Evolutionary conservation across 2,113 vertebrate species (phyloP), one percentile per base, ranked within the genome.

Genomic region (Excalfactoria chinensis): DNA sequence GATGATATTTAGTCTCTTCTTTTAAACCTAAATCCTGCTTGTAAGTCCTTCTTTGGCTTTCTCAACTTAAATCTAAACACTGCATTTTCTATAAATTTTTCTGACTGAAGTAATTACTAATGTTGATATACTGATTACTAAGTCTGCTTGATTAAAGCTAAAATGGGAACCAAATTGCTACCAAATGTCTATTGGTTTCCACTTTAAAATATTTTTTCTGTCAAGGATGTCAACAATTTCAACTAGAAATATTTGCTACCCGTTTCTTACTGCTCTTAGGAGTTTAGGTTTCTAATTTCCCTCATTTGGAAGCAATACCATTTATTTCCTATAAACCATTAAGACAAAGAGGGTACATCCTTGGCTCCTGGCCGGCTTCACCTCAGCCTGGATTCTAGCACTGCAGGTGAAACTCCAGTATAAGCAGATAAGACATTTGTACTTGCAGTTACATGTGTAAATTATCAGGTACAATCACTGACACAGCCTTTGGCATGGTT

Each of bases 71-170:
- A 84, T 75, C 18, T 81, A 90, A 92, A 93, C 34, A 83, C 30
- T 22, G 6, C 30, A 84, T 95, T 90, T 96, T 96, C 94, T 93
- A 70, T 84, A 89, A 93, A 94, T 95, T 96, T 95, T 93, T 95
- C 73, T 40, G 30, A 69, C 73, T 94, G 87, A 94, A 90, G 51
- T 51, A 9, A 96, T 94, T 92, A 95, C 92, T 92, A 84, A 94
- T 86, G 79, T 92, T 91, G 91, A 96, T 87, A 93, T 71, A 95
- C 85, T 88, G 89, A 96, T 94, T 94, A 97, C 95, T 83, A 97
- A 90, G 76, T 89, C 74, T 93, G 86, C 71, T 95, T 95, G 96
- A 97, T 97, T 97, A 96, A 97, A 97, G 89, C 84, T 96, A 91
- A 96, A 79, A 89, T 68, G 70, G 94, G 75, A 97, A 95, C 74